These are phyloP conservation scores for Drosophila punjabiensis DNA, from an alignment of 1,140 invertebrate genomes.

Conservation along the genomic window DNA sequence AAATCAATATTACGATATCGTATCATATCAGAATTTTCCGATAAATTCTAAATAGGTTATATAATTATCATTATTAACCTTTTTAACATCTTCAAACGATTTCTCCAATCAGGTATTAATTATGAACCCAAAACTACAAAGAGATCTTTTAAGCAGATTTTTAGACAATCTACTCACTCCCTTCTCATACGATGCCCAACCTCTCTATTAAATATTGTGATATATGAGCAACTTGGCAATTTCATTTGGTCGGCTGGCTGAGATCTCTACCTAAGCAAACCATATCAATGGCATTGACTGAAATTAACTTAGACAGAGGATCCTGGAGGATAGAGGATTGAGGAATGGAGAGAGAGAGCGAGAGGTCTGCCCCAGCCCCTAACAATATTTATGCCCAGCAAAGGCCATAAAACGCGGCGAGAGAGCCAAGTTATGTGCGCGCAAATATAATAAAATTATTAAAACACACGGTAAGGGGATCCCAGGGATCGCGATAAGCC, in stretches of 20 bases:
- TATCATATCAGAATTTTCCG: too few relatives aligned
- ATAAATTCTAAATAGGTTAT: too few relatives aligned
- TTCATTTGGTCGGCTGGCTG: constrained; percentile 29
- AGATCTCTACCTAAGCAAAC: constrained; percentile 30
- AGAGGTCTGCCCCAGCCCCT: constrained; percentile 18
- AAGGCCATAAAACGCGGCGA: constrained; percentile 56
- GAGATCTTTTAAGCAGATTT: constrained; percentile 11
- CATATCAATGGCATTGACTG: constrained; percentile 63
- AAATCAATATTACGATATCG: too few relatives aligned
- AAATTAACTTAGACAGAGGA: constrained; percentile 51
- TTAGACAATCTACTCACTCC: constrained; percentile 19
- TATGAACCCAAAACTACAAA: background rate
- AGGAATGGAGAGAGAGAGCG: background rate
- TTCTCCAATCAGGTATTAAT: background rate
- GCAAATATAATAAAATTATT: constrained; percentile 82
- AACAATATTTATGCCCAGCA: constrained; percentile 61
- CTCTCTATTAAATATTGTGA: constrained; percentile 60
- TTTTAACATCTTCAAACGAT: background rate
- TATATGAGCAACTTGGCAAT: constrained; percentile 43
- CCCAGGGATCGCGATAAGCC: constrained; percentile 53
- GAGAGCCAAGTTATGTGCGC: constrained; percentile 67
- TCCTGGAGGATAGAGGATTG: constrained; percentile 8
- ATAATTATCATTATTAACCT: too few relatives aligned
- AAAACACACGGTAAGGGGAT: constrained; percentile 71
- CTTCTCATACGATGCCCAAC: constrained; percentile 19